phyloP scores from a whole-genome alignment of 2,797 vertebrate genomes.

The Tolypeutes matacus region DNA sequence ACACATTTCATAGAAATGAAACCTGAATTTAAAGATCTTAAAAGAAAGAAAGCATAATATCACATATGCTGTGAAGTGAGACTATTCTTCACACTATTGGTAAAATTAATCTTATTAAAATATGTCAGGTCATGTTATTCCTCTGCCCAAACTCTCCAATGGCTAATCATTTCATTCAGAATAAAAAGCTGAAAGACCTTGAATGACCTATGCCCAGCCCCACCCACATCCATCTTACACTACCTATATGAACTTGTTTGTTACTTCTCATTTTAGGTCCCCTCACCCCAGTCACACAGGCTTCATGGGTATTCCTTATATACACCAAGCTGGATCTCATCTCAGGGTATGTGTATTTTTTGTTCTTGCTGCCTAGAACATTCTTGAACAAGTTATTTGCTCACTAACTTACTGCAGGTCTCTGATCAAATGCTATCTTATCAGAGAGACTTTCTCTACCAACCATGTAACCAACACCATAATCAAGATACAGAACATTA shows the following conservation, averaged over 20 bases:
- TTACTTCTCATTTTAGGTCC: neutral
- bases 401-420: neutral
- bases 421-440: neutral
- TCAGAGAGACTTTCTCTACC: neutral
- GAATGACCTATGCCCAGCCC: neutral
- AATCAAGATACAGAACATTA: too few species aligned
- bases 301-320: neutral
- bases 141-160: neutral
- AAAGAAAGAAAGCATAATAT: neutral
- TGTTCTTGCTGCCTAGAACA: neutral
- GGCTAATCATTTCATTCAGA: neutral
- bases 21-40: conserved; percentile 1
- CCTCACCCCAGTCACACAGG: neutral
- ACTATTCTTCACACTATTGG: neutral
- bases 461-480: neutral
- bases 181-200: neutral
- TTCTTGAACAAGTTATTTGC: conserved; percentile 3
- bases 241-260: neutral
- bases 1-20: conserved; percentile 38
- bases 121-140: neutral
- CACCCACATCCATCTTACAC: neutral
- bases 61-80: neutral
- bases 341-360: neutral
- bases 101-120: neutral
- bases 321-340: neutral